Evolutionary conservation across 35 echinoderm and acorn worm species (phyloP).

Genomic region (Heliocidaris erythrogramma): DNA sequence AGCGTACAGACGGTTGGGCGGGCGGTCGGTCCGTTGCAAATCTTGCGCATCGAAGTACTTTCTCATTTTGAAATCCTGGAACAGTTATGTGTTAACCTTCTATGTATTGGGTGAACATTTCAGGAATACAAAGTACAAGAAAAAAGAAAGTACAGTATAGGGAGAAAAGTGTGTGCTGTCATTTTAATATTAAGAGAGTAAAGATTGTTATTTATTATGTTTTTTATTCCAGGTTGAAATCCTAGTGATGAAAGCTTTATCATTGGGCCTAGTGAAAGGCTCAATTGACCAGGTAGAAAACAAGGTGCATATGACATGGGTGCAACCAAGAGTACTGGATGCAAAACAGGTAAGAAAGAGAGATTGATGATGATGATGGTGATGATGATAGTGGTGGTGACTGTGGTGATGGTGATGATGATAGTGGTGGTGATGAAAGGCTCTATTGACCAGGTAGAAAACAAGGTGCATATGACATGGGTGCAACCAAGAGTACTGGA

Average conservation of each 20-base stretch:
- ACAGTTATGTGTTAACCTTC: no score
- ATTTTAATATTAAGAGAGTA: no score
- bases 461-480: conserved; percentile 97
- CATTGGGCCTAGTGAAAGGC: conserved; percentile 89
- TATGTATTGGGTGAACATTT: no score
- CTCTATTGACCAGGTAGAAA: conserved; percentile 91
- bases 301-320: conserved; percentile 98
- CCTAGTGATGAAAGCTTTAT: conserved; percentile 98
- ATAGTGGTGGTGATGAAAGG: no score
- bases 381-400: not conserved
- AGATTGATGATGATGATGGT: not conserved
- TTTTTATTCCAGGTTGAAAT: conserved; percentile 81
- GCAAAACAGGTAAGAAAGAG: conserved; percentile 79
- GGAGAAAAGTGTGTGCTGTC: no score
- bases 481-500: conserved; percentile 98
- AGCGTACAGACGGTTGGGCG: no score
- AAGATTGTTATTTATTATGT: not conserved
- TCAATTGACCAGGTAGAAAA: conserved; percentile 92
- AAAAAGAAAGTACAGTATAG: no score
- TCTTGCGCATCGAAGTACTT: no score
- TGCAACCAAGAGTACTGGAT: conserved; percentile 96
- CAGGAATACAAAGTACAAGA: no score
- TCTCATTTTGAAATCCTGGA: no score
- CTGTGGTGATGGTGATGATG: not conserved
- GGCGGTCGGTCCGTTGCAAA: no score